Evolutionary conservation across 2,113 vertebrate species (phyloP), one percentile per base, ranked within the genome.

Genomic region (Variabilichromis moorii): DNA sequence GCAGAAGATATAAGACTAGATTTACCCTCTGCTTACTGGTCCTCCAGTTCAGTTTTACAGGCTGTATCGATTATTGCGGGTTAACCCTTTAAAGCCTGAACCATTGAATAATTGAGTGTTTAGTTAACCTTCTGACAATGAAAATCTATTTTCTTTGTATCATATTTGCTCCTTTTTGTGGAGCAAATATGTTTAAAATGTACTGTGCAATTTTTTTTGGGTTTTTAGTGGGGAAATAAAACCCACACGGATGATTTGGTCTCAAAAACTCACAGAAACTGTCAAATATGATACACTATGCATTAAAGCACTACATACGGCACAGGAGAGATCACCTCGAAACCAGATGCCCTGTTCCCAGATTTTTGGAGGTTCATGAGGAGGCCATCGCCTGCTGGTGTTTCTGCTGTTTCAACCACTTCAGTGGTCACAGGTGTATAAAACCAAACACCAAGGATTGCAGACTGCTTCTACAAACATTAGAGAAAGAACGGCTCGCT

Each of bases 41-140:
- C 82, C 79, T 84, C 16, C 35, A 5, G 47, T 88, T 91, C 81
- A 80, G 81, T 93, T 93, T 94, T 87, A 91, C 90, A 92, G 92
- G 84, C 68, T 87, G 76, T 90, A 79, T 80, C 53, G 89, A 94
- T 94, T 92, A 87, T 55, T 73, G 53, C 68, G 79, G 87, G 94
- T 95, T 93, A 66, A 37, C 33, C 61, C 33, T 66, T 66, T 37
- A 37, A n/a, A 37, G 31, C 31, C 10, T 1, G 1, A 35, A 12
- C 10, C 61, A 66, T 66, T 66, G 8, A 37, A 37, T 37, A 66
- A 0, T 66, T 66, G 33, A 37, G 61, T 0, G 7, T 66, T 37
- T 66, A 66, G n/a, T 66, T 35, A n/a, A 35, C 31, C 0, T 35
- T n/a, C 59, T 63, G 0, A n/a, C 2, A 63, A 63, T 0, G 0